Conservation (phyloP, 1,140 invertebrate species). For the Bombus breviceps region DNA sequence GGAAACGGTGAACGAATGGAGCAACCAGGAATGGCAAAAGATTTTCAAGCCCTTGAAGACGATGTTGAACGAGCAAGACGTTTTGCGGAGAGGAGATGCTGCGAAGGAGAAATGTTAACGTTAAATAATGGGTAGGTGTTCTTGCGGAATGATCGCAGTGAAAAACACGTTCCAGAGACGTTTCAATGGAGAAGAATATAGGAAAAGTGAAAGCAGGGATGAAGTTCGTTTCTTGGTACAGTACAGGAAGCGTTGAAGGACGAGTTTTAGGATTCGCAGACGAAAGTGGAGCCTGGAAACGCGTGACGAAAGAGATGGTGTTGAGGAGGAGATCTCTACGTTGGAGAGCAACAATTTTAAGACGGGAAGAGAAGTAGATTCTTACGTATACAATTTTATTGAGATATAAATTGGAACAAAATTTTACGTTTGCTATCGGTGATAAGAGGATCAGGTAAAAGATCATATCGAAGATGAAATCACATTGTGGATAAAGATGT, state of each 20-base stretch:
- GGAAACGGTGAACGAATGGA: background rate
- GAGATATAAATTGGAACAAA: background rate
- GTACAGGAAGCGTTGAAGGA: background rate
- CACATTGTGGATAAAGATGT: background rate
- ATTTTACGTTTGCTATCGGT: background rate
- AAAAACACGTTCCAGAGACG: background rate
- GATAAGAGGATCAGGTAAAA: background rate
- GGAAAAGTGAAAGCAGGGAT: background rate
- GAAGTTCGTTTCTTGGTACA: background rate
- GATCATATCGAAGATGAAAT: background rate
- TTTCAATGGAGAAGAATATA: background rate
- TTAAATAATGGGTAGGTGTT: background rate
- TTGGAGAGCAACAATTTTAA: too few relatives aligned
- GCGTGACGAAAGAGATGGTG: too few relatives aligned
- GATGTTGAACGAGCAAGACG: background rate
- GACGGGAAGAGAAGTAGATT: too few relatives aligned
- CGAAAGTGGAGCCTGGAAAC: too few relatives aligned
- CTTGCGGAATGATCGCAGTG: background rate
- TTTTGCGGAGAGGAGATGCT: background rate
- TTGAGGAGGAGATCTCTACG: too few relatives aligned
- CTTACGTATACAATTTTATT: too few relatives aligned
- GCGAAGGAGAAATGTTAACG: too few relatives aligned
- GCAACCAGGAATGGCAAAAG: background rate
- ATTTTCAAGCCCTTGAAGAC: background rate
- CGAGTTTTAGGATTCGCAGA: background rate